These are phyloP conservation scores for Struthio camelus DNA, from an alignment of 2,113 vertebrate genomes.

Conservation along the genomic window DNA sequence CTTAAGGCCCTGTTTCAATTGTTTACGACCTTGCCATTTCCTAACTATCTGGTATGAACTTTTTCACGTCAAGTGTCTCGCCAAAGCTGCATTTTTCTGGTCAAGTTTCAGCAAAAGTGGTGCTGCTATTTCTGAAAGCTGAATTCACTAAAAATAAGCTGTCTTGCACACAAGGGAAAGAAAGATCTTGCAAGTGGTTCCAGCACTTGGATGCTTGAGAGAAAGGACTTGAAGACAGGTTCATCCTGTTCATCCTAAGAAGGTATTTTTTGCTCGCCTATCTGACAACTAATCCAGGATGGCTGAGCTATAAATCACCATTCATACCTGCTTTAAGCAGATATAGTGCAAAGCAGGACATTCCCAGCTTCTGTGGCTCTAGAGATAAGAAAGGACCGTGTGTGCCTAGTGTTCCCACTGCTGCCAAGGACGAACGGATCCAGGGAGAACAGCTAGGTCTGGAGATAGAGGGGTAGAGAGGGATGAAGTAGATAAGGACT, in stretches of 20 bases:
- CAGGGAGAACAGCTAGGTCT: not conserved
- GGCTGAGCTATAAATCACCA: not conserved
- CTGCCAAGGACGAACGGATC: not conserved
- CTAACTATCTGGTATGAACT: not conserved
- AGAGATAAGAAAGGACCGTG: not conserved
- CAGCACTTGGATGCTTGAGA: not conserved
- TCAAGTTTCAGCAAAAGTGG: not conserved
- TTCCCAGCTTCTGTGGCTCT: not conserved
- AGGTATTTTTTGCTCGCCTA: not conserved
- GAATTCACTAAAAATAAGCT: not conserved
- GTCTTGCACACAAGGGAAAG: not conserved
- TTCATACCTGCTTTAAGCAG: not conserved
- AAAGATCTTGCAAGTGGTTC: not conserved
- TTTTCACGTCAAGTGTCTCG: not conserved
- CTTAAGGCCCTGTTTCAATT: not conserved
- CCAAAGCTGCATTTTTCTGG: not conserved
- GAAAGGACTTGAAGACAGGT: accelerated
- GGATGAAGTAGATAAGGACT: not conserved
- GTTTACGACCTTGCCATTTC: not conserved
- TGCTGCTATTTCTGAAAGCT: not conserved
- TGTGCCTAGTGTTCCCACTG: not conserved
- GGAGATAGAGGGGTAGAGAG: not conserved
- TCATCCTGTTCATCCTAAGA: not conserved
- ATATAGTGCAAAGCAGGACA: not conserved
- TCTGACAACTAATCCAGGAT: not conserved